Evolutionary conservation across 2,113 vertebrate genomes (phyloP), one percentile per base, ranked within the genome.

Genomic region (Platysternon megacephalum): DNA sequence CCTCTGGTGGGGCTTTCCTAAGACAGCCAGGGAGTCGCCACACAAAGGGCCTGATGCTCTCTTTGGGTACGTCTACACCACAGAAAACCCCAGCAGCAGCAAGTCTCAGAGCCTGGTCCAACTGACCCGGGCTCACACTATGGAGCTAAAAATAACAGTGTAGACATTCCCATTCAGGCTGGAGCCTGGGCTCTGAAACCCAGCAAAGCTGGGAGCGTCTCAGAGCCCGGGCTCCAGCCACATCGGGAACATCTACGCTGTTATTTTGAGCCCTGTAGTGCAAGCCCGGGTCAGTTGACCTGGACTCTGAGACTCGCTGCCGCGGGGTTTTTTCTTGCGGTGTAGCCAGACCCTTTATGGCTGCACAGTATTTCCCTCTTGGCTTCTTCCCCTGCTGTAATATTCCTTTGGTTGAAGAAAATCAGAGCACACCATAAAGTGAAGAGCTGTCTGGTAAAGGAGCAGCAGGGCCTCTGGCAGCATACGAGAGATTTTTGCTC

Each of bases 1-100:
- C 76, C 39, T 79, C 49, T 55, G 11, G 46, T 78, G 53, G 2
- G 1, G 72, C 28, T 87, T 74, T 28, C 13, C 61, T 0, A 0
- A 87, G n/a, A 68, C 68, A 90, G 35, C 74, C 0, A 1, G 42
- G n/a, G n/a, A 76, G 7, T 49, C 61, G 48, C 46, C 90, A 42
- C 48, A 84, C 58, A 49, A 81, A 80, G 11, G 29, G 58, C 29
- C 79, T 44, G 53, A 55, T n/a, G n/a, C 12, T 84, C 2, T 80
- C 82, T 90, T 39, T 68, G 65, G 35, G 65, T n/a, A 21, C 4
- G 17, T 68, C 17, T 68, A 68, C 35, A 10, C 35, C 5, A 10
- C 65, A 68, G 35, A 68, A n/a, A 68, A n/a, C 14, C 16, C 35
- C 3, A 19, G 35, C 35, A n/a, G 65, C 35, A 68, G 16, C 35